phyloP scores from a whole-genome alignment of 1,140 invertebrate species.

The Mizuhopecten yessoensis region DNA sequence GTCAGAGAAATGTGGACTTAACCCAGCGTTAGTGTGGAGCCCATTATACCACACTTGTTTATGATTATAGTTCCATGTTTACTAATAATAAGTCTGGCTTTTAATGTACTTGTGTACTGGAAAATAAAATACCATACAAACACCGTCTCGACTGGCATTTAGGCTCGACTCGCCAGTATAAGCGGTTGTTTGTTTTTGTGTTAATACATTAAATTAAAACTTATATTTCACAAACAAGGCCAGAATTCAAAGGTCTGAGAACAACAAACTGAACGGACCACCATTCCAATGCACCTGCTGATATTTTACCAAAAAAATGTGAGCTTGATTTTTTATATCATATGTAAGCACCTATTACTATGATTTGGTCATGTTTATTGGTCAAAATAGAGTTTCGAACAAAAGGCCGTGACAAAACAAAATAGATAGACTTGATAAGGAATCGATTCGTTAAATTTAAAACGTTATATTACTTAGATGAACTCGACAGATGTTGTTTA shows the following conservation, averaged over 20 bases:
- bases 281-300: no score
- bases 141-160: not conserved
- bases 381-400: not conserved
- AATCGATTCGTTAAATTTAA: no score
- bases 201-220: not conserved
- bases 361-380: no score
- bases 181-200: no score
- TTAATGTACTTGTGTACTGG: constrained; percentile 9
- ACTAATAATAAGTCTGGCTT: not conserved
- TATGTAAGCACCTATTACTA: no score
- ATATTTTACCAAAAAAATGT: not conserved
- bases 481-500: not conserved
- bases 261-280: not conserved
- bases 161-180: not conserved
- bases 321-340: no score
- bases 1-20: not conserved
- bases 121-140: not conserved
- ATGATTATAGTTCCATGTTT: constrained; percentile 35
- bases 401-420: not conserved
- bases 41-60: not conserved
- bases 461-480: not conserved
- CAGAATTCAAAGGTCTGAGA: not conserved
- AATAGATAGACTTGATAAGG: not conserved
- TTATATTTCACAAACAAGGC: not conserved
- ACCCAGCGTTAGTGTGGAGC: not conserved